phyloP scores from a whole-genome alignment of 2,888 invertebrate genomes.

The Ochropleura plecta region DNA sequence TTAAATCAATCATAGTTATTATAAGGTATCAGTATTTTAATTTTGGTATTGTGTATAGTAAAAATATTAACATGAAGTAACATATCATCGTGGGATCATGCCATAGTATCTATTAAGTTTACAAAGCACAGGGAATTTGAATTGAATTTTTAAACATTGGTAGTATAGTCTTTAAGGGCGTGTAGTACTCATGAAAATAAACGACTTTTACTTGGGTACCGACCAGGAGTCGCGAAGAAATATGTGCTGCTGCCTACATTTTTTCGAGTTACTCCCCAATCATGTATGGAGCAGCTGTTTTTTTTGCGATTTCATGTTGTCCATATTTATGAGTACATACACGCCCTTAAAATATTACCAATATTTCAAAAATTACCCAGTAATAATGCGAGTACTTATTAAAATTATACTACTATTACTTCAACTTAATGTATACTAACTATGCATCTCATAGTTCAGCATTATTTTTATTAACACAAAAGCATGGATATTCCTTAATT shows the following conservation, averaged over 20 bases:
- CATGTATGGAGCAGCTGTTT: no score
- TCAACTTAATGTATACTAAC: conserved; percentile 72
- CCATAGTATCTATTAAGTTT: conserved; percentile 74
- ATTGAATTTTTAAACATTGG: no score
- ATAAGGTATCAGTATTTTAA: conserved; percentile 52
- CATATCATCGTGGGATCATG: conserved; percentile 66
- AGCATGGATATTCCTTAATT: conserved; percentile 61
- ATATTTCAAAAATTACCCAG: no score
- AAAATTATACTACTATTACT: neutral
- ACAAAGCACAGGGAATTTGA: conserved; percentile 16
- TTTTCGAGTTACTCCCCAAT: no score
- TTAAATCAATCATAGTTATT: conserved; percentile 27
- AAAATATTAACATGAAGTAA: conserved; percentile 73
- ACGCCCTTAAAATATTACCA: no score
- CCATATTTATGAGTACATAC: no score
- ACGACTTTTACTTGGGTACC: no score
- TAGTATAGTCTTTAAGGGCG: no score
- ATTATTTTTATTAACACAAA: conserved; percentile 61
- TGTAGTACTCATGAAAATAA: no score
- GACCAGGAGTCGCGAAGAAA: no score
- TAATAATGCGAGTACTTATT: neutral
- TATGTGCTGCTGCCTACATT: no score
- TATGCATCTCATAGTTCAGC: conserved; percentile 58
- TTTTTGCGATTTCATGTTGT: no score
- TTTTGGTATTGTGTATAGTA: conserved; percentile 64